Conservation (phyloP, 2,113 vertebrate species). For the Pogonocichla stellata region DNA sequence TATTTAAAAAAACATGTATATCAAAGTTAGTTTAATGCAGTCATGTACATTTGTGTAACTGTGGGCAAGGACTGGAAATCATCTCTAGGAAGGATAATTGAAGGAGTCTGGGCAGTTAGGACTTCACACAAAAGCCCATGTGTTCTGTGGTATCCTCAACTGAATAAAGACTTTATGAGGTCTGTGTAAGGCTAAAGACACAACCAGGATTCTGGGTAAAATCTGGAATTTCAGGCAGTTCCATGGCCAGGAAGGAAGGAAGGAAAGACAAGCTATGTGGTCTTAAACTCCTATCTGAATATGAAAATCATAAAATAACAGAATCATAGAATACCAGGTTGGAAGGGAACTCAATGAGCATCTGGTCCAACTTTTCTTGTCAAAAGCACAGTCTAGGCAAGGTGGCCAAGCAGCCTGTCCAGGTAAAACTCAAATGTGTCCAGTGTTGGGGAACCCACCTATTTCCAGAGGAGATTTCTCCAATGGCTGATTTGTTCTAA, state of each 20-base stretch:
- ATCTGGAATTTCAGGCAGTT: neutral
- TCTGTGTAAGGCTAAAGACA: neutral
- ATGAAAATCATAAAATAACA: neutral
- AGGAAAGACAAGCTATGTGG: neutral
- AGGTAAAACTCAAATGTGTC: neutral
- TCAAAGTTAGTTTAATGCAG: neutral
- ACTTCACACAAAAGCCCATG: neutral
- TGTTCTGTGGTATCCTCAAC: neutral
- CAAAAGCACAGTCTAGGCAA: neutral
- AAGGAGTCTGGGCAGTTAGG: neutral
- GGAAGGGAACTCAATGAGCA: neutral
- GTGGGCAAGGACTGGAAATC: neutral
- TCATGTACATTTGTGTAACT: neutral
- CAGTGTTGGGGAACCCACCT: neutral
- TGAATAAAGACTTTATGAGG: neutral
- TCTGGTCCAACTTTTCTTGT: neutral
- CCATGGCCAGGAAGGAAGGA: neutral
- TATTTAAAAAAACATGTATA: neutral
- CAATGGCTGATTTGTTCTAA: neutral
- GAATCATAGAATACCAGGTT: neutral
- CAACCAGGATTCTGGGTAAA: neutral
- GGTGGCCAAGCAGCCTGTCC: neutral
- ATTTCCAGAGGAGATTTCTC: neutral
- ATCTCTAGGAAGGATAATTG: neutral
- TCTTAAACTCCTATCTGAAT: neutral